These are phyloP conservation scores for pig (Sus scrofa) DNA, from an alignment of 2,113 vertebrate species.

Conservation along the genomic window DNA sequence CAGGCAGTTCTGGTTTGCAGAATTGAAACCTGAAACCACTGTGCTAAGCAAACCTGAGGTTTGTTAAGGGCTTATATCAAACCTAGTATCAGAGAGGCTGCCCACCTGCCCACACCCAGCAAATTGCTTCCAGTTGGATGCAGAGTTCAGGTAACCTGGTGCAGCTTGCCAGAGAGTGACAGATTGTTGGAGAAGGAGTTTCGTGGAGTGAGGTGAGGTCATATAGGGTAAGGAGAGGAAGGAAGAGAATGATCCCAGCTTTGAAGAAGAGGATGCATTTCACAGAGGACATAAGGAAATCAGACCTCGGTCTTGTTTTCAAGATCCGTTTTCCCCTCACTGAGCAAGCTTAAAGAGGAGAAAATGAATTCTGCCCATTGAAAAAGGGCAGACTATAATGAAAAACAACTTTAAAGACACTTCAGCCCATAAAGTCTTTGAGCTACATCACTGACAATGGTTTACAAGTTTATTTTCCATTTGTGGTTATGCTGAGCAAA, in stretches of 20 bases:
- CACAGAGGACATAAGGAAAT: neutral
- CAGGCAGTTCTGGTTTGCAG: neutral
- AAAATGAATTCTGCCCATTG: slow-evolving; percentile 55
- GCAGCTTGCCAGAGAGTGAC: neutral
- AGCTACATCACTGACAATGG: slow-evolving; percentile 49
- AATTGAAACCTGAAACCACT: neutral
- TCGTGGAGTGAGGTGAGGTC: neutral
- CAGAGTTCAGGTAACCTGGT: neutral
- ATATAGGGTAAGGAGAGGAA: neutral
- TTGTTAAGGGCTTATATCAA: neutral
- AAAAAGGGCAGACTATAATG: slow-evolving; percentile 59
- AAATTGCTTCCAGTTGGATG: neutral
- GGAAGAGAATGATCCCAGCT: neutral
- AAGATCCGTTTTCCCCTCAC: slow-evolving; percentile 32
- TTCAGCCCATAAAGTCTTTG: slow-evolving; percentile 69
- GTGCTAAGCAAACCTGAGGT: neutral
- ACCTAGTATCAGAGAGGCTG: neutral
- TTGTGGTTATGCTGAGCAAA: slow-evolving; percentile 71
- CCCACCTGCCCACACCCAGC: neutral
- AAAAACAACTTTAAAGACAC: slow-evolving; percentile 71
- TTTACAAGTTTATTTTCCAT: slow-evolving; percentile 70
- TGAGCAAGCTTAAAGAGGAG: slow-evolving; percentile 15
- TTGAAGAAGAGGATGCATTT: neutral
- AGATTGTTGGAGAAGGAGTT: neutral
- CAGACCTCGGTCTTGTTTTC: neutral